A percentile compares a stretch with the other conserved stretches of the same genome.
Conservation (phyloP, 2,888 invertebrate genomes). For the Vesta saturnalis region DNA sequence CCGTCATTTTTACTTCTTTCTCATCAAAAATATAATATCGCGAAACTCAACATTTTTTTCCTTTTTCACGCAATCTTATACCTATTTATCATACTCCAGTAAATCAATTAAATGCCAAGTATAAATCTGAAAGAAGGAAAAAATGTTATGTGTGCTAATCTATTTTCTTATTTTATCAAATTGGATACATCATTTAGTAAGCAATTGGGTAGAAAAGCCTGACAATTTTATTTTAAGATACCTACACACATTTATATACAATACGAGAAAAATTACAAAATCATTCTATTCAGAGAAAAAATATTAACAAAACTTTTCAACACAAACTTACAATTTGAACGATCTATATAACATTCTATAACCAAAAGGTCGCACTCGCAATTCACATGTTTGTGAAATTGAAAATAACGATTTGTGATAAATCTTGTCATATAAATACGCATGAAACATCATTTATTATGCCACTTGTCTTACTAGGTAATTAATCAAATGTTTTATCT, state of each 20-base stretch:
- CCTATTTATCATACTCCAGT: background rate
- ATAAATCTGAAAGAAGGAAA: no score
- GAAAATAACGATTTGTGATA: background rate
- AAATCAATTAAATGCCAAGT: background rate
- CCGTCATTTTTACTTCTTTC: background rate
- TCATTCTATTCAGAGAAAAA: no score
- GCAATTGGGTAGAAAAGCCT: no score
- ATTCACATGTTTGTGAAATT: no score
- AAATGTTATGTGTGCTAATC: no score
- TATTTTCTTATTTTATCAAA: no score
- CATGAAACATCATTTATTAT: background rate
- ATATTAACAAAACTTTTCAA: no score
- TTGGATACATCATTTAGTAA: no score
- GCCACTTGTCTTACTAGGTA: background rate
- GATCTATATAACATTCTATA: background rate
- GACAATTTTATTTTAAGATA: no score
- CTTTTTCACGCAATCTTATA: background rate
- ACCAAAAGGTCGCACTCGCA: background rate
- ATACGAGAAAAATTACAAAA: no score
- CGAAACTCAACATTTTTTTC: background rate
- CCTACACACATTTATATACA: no score
- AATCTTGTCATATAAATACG: no score
- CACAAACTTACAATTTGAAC: background rate
- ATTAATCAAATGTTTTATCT: background rate
- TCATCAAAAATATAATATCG: background rate